A percentile compares a stretch with the other conserved stretches of the same genome.
Conservation (phyloP, 1,140 invertebrate species). For the Macrosteles quadrilineatus region DNA sequence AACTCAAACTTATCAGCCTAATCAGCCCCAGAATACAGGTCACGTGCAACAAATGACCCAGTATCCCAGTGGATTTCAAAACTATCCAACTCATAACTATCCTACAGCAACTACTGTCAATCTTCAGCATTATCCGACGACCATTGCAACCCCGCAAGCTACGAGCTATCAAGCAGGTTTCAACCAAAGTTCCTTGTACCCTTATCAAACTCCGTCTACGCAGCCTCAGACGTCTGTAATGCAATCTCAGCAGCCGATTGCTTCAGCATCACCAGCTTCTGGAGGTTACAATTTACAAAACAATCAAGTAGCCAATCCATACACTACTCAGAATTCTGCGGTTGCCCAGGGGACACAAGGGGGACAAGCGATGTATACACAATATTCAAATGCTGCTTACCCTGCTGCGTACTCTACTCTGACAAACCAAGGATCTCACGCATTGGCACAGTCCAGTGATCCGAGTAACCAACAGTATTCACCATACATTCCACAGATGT, state of each 20-base stretch:
- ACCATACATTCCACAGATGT: conserved; percentile 43
- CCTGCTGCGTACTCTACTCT: neutral
- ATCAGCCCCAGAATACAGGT: neutral
- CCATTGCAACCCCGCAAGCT: neutral
- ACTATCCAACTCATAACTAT: conserved; percentile 1
- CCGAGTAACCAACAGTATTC: conserved; percentile 6
- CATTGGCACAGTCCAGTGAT: no score
- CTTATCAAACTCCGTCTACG: neutral
- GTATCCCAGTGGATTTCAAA: no score
- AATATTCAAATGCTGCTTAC: neutral
- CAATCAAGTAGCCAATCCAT: neutral
- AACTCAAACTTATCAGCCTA: no score
- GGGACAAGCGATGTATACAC: neutral
- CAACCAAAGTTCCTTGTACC: neutral
- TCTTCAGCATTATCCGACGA: neutral
- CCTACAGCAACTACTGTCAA: neutral
- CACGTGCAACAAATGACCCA: no score
- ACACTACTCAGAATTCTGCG: neutral
- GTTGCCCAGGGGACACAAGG: neutral
- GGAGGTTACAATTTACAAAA: no score
- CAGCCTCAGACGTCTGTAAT: no score
- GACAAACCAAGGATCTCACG: neutral
- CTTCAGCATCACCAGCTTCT: neutral
- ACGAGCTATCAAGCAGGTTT: neutral
- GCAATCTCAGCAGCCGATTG: neutral